Evolutionary conservation across 2,797 vertebrate species (phyloP), one percentile per base, ranked within the genome.

Genomic region (Darevskia mixta): DNA sequence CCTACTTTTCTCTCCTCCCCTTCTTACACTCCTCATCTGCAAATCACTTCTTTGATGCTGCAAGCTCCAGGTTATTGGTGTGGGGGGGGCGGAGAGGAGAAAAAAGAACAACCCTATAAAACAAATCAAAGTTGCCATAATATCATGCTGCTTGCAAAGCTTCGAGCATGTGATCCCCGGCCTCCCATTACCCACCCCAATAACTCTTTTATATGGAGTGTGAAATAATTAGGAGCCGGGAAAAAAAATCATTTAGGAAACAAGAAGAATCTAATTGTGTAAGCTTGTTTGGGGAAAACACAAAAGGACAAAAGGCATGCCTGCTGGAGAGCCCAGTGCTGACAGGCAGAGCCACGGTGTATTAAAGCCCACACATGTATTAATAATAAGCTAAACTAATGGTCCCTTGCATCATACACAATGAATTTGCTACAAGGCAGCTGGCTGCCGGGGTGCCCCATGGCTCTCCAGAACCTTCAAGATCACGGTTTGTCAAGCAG

Each of bases 191-290:
- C 94, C 96, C 94, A 96, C 92, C 95, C 95, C 96, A 96, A 97
- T 97, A 96, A 97, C 95, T 97, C 96, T 97, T 97, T 96, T 97
- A 96, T 97, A 97, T 97, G 96, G 96, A 97, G 97, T 97, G 96
- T 96, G 96, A 97, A 97, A 97, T 97, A 97, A 97, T 97, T 97
- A 97, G 96, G 86, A 94, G 93, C 94, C 95, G 94, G 23, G 5
- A 13, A 41, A 32, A 79, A 86, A 72, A 97, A 96, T 97, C 96
- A 97, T 97, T 97, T 96, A 96, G 95, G 95, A 95, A 97, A 97
- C 96, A 96, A 97, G 96, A 96, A 96, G 94, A 96, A 96, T 96
- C 96, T 96, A 97, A 96, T 97, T 96, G 96, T 95, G 93, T 96
- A 95, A 96, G 94, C 95, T 94, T 95, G 94, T 96, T 96, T 95